Base-by-base conservation (phyloP, 2,888 invertebrate species). In the Vandiemenella viatica region DNA sequence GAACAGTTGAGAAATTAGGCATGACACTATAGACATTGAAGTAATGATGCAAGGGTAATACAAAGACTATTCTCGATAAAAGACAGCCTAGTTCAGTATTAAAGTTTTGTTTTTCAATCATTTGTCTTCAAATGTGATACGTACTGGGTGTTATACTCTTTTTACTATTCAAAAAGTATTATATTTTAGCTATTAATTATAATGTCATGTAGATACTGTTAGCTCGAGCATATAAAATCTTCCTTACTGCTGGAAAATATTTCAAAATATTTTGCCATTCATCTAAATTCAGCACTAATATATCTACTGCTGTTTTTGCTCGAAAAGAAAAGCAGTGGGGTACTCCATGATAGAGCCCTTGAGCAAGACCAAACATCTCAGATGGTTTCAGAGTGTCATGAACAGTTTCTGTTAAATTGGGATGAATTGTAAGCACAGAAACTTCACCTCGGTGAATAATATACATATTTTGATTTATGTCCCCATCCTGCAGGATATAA, bases 381-480 rank as follows among this genome's bases (percentile, higher is more conserved):
- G 16, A 13, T 4, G 5, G 17, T 37, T 4, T n/a, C 26, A 45
- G 15, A 6, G 32, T 10, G 16, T 45, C 45, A 15, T 45, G 45
- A 7, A 45, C 15, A 8, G 45, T 45, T 15, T 26, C 45, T 7
- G 23, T 23, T n/a, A 23, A 13, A 18, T 15, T 45, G 15, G 45
- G n/a, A 6, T 13, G 17, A 45, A 22, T 17, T 6, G 23, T 45
- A 17, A 45, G 16, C 16, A 18, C 56, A 16, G 54, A 48, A 1
- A 60, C 53, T 43, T 53, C 50, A 1, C 61, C 61, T 22, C 50
- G 49, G 44, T 61, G 57, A 5, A 61, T 54, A 43, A 61, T 61
- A 42, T 60, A 61, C 59, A 61, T 60, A 21, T 53, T 53, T 7
- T 52, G 50, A 32, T 61, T 58, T 5, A 57, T 55, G 37, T 60